A percentile compares a stretch with the other conserved stretches of the same genome.
phyloP scores from a whole-genome alignment of 2,888 invertebrate species.

The Dolichopus griseipennis region DNA sequence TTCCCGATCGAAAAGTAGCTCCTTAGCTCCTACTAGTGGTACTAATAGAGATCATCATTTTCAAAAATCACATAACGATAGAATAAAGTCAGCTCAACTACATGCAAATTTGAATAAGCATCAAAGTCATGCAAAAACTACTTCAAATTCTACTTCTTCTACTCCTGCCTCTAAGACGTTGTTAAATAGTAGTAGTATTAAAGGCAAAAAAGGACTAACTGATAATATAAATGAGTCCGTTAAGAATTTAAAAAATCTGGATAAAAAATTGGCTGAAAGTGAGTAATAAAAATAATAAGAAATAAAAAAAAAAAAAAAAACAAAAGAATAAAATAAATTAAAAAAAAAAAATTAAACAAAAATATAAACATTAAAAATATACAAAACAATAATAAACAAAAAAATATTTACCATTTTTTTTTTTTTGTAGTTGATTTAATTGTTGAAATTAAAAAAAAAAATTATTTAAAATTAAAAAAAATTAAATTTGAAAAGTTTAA shows the following conservation, averaged over 20 bases:
- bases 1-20: constrained; percentile 60
- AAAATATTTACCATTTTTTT: no score
- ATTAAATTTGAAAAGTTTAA: not conserved
- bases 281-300: constrained; percentile 29
- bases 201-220: constrained; percentile 21
- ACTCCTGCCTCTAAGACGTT: constrained; percentile 12
- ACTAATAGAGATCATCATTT: constrained; percentile 32
- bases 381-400: no score
- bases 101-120: constrained; percentile 22
- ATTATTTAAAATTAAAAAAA: no score
- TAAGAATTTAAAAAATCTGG: constrained; percentile 38
- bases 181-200: constrained; percentile 21
- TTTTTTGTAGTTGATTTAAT: no score
- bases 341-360: no score
- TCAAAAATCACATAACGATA: constrained; percentile 34
- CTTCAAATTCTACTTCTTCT: constrained; percentile 18
- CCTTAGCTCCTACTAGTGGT: constrained; percentile 46
- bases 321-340: not conserved
- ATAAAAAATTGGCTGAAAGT: constrained; percentile 43
- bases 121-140: constrained; percentile 17
- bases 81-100: constrained; percentile 32
- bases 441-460: no score
- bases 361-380: no score
- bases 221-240: constrained; percentile 21
- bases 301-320: not conserved